These are phyloP conservation scores for Condylostylus longicornis DNA, from an alignment of 1,140 invertebrate species.

Conservation along the genomic window DNA sequence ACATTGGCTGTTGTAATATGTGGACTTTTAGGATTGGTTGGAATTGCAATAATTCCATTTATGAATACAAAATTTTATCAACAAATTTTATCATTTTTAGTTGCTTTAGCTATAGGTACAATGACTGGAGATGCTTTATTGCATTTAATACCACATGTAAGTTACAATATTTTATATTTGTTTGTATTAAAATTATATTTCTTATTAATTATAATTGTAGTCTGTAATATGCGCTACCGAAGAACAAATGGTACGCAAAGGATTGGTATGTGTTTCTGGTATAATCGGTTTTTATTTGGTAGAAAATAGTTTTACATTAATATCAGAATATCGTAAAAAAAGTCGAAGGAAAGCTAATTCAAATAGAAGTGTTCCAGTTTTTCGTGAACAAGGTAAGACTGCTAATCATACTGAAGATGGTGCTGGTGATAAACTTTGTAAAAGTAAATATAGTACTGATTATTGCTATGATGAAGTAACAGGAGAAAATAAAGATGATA, in stretches of 20 bases:
- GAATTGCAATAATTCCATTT: constrained; percentile 71
- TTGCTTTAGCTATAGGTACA: constrained; percentile 81
- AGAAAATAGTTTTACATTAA: constrained; percentile 62
- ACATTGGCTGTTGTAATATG: constrained; percentile 65
- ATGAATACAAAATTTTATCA: constrained; percentile 84
- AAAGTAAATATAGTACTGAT: constrained; percentile 70
- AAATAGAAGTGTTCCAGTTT: constrained; percentile 49
- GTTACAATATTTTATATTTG: constrained; percentile 12
- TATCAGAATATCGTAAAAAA: constrained; percentile 59
- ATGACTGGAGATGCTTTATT: constrained; percentile 81
- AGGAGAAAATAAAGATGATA: constrained; percentile 47
- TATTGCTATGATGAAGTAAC: constrained; percentile 71
- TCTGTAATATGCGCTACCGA: constrained; percentile 21
- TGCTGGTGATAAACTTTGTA: constrained; percentile 53
- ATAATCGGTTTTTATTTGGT: constrained; percentile 79
- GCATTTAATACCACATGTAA: constrained; percentile 83
- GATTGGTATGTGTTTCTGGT: constrained; percentile 60
- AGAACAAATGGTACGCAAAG: constrained; percentile 60
- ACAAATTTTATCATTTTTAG: constrained; percentile 76
- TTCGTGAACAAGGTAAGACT: constrained; percentile 41
- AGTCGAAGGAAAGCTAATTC: constrained; percentile 36
- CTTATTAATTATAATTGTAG: constrained; percentile 8
- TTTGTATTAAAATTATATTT: neutral
- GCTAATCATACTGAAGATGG: constrained; percentile 38
- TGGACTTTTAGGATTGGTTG: constrained; percentile 67